Conservation (phyloP, 2,797 vertebrate species). For the Sciurus vulgaris region DNA sequence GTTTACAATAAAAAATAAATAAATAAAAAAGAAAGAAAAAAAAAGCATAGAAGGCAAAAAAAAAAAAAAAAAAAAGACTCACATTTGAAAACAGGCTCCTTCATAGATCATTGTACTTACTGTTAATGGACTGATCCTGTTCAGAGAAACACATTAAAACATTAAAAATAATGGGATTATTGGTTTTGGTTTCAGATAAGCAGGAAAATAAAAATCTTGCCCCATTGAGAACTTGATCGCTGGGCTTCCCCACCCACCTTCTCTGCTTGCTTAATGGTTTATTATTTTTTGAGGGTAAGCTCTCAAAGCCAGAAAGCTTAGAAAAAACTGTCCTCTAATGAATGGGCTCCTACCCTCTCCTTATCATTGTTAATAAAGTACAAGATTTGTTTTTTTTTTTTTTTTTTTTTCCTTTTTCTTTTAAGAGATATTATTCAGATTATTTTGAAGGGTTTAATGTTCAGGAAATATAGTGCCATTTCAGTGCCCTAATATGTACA, state of each 20-base stretch:
- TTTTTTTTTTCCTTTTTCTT: background rate
- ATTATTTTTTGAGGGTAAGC: background rate
- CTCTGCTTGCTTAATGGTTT: background rate
- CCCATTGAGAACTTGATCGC: background rate
- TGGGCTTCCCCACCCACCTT: background rate
- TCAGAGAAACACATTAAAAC: slow-evolving; percentile 57
- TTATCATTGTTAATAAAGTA: slow-evolving; percentile 50
- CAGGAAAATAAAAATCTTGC: slow-evolving; percentile 27
- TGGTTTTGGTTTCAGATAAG: slow-evolving; percentile 62
- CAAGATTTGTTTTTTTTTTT: background rate
- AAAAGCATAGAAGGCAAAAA: no score
- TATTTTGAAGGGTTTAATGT: background rate
- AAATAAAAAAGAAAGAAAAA: no score
- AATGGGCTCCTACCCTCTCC: background rate
- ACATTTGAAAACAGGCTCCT: slow-evolving; percentile 42
- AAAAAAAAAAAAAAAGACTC: no score
- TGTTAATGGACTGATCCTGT: slow-evolving; percentile 55
- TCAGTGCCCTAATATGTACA: background rate
- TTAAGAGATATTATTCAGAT: slow-evolving; percentile 31
- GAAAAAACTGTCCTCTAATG: background rate
- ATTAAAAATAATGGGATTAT: slow-evolving; percentile 68
- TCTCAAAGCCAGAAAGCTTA: slow-evolving; percentile 53
- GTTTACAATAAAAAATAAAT: no score
- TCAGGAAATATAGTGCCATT: background rate
- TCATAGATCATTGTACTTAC: slow-evolving; percentile 50